Base-by-base conservation (phyloP, 2,113 vertebrate species). In the Apus apus region DNA sequence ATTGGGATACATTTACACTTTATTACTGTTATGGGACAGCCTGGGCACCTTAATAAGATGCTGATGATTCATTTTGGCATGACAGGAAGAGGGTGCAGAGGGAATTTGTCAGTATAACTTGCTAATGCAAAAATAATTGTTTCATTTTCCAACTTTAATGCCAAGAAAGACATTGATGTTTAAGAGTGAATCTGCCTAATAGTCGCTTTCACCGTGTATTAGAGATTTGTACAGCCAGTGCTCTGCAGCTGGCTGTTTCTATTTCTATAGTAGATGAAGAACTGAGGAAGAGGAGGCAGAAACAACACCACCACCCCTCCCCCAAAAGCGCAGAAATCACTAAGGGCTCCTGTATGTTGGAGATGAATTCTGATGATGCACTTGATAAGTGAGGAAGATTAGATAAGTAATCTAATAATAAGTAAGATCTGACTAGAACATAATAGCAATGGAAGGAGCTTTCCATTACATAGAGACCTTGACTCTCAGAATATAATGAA, bases 61-160 rank as follows among this genome's bases (percentile, higher is more conserved):
- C 94, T 96, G 92, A 93, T 96, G 95, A 96, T 96, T 97, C 97
- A 96, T 97, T 97, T 90, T 95, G 94, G 95, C 82, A 45, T 77
- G 93, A 88, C 93, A 93, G 73, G 54, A 88, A 75, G 76, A 93
- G 79, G 87, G 82, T 91, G 79, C 92, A 81, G 85, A 93, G 95
- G 95, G 95, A 96, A 91, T 94, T 96, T 95, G 82, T 94, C 82
- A 77, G 94, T 96, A 87, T 93, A 86, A 95, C 89, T 96, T 79
- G 85, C 94, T 96, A 97, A 96, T 96, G 91, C 91, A 95, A 78
- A 97, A 97, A 92, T 96, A 97, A 97, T 96, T 96, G 93, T 97
- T 97, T 94, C 92, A 93, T 96, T 96, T 97, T 96, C 94, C 86
- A 88, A 88, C 61, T 90, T 96, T 89, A 95, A 89, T 92, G 83